Evolutionary conservation across 2,888 invertebrate species (phyloP).

Genomic region (Tenthredo distinguenda): DNA sequence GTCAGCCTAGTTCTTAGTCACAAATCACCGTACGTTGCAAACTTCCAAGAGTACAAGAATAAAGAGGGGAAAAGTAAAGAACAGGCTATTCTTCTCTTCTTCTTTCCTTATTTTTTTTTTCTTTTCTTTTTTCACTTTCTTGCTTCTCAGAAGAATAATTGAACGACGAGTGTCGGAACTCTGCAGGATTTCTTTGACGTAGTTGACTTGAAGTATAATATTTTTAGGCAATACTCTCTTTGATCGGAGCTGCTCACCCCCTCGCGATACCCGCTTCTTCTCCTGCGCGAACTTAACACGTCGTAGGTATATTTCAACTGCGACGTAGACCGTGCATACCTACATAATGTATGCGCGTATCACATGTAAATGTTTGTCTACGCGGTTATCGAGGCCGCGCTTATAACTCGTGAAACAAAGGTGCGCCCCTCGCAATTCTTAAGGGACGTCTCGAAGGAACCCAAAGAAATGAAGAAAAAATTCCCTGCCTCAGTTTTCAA

Average conservation of each 20-base stretch:
- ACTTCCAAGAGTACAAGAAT: not conserved
- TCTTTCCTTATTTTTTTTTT: no score
- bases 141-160: not conserved
- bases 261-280: not conserved
- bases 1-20: constrained; percentile 53
- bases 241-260: not conserved
- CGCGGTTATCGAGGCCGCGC: constrained; percentile 59
- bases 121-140: not conserved
- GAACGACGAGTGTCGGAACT: not conserved
- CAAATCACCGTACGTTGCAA: not conserved
- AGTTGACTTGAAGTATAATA: not conserved
- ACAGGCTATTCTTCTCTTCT: no score
- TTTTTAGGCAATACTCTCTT: not conserved
- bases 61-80: no score
- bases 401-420: constrained; percentile 67
- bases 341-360: not conserved
- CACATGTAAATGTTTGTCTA: constrained; percentile 59
- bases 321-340: not conserved
- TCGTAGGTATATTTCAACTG: not conserved
- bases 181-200: not conserved
- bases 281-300: not conserved
- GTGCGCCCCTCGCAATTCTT: constrained; percentile 59
- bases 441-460: not conserved
- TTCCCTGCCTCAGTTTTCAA: not conserved
- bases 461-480: not conserved